Conservation (phyloP, 2,113 vertebrate genomes). For the Ceyx margarethae region DNA sequence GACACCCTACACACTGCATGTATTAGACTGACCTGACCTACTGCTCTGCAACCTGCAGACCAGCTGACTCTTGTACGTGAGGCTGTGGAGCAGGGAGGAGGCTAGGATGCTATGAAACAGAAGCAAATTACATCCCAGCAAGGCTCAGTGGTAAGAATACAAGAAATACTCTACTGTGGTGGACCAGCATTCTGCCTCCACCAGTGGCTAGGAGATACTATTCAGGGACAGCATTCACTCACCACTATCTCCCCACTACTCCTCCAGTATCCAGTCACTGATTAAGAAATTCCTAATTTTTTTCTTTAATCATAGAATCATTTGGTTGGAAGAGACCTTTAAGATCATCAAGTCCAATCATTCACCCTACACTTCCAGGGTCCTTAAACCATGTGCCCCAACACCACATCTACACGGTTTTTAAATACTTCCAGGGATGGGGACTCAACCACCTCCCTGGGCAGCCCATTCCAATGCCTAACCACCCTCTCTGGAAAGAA, state of each 20-base stretch:
- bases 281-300: neutral
- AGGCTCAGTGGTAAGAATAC: neutral
- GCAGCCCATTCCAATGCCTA: too few relatives aligned
- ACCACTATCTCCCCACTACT: neutral
- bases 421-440: too few relatives aligned
- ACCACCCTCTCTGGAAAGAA: too few relatives aligned
- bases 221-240: neutral
- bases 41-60: neutral
- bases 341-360: too few relatives aligned
- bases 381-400: too few relatives aligned
- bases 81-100: neutral
- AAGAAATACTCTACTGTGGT: neutral
- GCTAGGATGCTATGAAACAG: neutral
- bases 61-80: neutral
- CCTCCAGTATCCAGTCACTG: rapidly evolving
- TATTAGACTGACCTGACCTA: neutral
- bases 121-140: neutral
- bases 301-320: neutral
- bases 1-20: neutral
- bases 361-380: too few relatives aligned
- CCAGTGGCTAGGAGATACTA: neutral
- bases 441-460: too few relatives aligned
- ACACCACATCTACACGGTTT: too few relatives aligned
- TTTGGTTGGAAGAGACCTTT: too few relatives aligned
- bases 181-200: neutral